Percentiles rank a stretch among this genome's conserved stretches.
phyloP scores from a whole-genome alignment of 2,797 vertebrate genomes.

The Parauchenoglanis ngamensis region DNA sequence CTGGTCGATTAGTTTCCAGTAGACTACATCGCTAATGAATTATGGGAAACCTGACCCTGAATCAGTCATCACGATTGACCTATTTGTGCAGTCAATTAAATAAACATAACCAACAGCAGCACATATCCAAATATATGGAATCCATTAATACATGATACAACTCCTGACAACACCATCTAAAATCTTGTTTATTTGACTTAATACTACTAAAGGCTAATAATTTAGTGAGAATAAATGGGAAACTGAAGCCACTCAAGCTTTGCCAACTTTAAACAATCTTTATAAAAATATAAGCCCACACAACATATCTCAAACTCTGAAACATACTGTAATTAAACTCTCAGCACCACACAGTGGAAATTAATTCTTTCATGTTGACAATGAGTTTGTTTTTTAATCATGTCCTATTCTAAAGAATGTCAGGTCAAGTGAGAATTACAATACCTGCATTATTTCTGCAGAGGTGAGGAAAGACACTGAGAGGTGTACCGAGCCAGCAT shows the following conservation, averaged over 20 bases:
- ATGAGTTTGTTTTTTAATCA: background rate
- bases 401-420: background rate
- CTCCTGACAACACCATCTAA: background rate
- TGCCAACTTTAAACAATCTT: background rate
- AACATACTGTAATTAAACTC: background rate
- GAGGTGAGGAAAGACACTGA: background rate
- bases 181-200: background rate
- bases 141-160: background rate
- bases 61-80: background rate
- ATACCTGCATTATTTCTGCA: background rate
- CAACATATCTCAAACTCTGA: background rate
- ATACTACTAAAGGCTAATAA: background rate
- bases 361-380: background rate
- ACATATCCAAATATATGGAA: background rate
- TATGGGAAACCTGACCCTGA: background rate
- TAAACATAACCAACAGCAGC: background rate
- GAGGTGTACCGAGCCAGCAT: background rate
- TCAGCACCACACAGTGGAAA: background rate
- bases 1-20: no score
- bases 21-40: background rate
- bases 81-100: background rate
- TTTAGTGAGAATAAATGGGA: background rate
- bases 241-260: background rate
- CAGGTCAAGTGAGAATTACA: background rate
- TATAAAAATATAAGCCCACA: no score